phyloP scores from a whole-genome alignment of 2,797 vertebrate genomes.

The Halcyon badia region DNA sequence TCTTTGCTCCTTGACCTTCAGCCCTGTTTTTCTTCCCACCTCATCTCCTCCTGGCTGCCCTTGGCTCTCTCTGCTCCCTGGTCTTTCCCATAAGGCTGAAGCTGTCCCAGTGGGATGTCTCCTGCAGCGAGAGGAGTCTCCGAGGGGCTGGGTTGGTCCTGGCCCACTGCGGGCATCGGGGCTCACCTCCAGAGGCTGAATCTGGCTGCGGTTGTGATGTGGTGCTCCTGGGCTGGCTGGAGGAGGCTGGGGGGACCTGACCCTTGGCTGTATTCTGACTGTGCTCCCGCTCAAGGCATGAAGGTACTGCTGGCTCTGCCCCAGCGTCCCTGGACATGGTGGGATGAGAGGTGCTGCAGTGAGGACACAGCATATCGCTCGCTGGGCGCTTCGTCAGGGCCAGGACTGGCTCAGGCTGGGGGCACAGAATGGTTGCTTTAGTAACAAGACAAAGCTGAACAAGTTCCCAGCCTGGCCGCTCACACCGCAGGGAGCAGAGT shows the following conservation, averaged over 20 bases:
- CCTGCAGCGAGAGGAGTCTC: not conserved
- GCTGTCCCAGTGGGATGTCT: rapidly evolving
- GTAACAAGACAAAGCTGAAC: rapidly evolving
- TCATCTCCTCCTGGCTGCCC: not conserved
- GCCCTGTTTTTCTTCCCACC: not conserved
- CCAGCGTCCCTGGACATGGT: not conserved
- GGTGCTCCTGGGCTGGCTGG: not conserved
- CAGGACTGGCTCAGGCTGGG: not conserved
- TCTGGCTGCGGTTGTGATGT: not conserved
- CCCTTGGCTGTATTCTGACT: not conserved
- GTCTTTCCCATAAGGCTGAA: not conserved
- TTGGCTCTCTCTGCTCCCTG: not conserved
- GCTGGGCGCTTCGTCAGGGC: not conserved
- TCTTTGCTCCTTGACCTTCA: not conserved
- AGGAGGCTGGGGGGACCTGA: not conserved
- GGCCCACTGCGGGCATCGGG: rapidly evolving
- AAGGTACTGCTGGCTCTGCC: not conserved
- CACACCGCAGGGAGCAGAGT: rapidly evolving
- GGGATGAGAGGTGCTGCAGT: not conserved
- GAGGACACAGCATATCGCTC: not conserved
- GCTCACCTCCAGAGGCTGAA: not conserved
- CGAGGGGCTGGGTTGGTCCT: rapidly evolving
- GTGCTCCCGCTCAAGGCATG: rapidly evolving
- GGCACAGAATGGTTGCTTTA: not conserved
- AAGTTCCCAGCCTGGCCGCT: not conserved